Evolutionary conservation across 2,888 invertebrate genomes (phyloP), one percentile per base, ranked within the genome.

Genomic region (Theristus sp.): DNA sequence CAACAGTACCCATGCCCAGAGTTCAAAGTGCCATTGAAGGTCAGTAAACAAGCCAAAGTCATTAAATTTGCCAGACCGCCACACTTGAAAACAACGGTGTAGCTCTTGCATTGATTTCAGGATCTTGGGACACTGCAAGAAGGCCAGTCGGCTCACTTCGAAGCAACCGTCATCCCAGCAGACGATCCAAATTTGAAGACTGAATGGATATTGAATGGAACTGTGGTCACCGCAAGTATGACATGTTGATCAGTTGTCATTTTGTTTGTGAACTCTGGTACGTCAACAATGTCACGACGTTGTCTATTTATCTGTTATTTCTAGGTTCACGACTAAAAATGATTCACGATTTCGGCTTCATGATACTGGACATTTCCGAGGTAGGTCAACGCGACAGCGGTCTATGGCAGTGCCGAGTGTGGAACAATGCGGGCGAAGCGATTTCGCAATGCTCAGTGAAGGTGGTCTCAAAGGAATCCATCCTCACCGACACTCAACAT

Each of bases 271-370:
- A n/a, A n/a, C n/a, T n/a, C n/a, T n/a, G n/a, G n/a, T n/a, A n/a
- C n/a, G n/a, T n/a, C n/a, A n/a, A n/a, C n/a, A n/a, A n/a, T n/a
- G n/a, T n/a, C n/a, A n/a, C n/a, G n/a, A n/a, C n/a, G n/a, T n/a
- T n/a, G n/a, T n/a, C n/a, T n/a, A n/a, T n/a, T n/a, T n/a, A n/a
- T n/a, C n/a, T n/a, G n/a, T n/a, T n/a, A n/a, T n/a, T n/a, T n/a
- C n/a, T n/a, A n/a, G 89, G 90, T 13, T 90, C 90, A 17, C 82
- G 96, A 62, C 89, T 93, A n/a, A 91, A 90, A 74, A 76, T 89
- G 78, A 82, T 89, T 60, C 89, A 90, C 73, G 93, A 93, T 73
- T 94, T 93, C 73, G 93, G 90, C n/a, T 56, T 22, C 70, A 87
- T 94, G 3, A 89, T 90, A 3, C 80, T 98, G 69, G 93, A 94